These are phyloP conservation scores for Motacilla tschutschensis DNA, from an alignment of 2,113 vertebrate genomes.

Conservation along the genomic window DNA sequence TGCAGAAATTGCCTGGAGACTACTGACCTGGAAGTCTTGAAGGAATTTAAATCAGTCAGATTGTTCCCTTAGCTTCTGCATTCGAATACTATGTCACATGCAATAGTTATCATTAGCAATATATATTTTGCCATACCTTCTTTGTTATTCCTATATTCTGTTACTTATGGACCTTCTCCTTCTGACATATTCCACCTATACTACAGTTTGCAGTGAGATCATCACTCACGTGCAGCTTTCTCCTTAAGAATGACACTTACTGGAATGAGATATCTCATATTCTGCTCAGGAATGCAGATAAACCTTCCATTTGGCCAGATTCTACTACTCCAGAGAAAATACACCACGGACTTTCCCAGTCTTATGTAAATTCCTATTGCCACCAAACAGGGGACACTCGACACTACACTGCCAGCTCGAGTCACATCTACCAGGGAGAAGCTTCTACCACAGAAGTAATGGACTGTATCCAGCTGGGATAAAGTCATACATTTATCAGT, in stretches of 20 bases:
- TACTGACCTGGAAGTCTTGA: background rate
- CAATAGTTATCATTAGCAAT: background rate
- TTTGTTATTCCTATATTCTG: background rate
- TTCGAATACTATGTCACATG: background rate
- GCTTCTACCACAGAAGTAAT: background rate
- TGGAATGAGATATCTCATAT: background rate
- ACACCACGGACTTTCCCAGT: background rate
- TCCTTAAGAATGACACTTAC: background rate
- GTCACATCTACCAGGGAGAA: background rate
- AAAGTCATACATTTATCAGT: background rate
- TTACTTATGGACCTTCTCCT: background rate
- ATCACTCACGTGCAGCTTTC: background rate
- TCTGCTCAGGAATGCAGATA: background rate
- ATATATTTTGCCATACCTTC: background rate
- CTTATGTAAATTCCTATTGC: accelerated
- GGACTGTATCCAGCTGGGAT: background rate
- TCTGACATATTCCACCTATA: background rate
- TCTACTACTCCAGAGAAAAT: background rate
- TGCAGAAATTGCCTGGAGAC: background rate
- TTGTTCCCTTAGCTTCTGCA: background rate
- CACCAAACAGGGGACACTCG: background rate
- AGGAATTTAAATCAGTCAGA: background rate
- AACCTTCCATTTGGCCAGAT: background rate
- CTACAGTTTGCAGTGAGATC: background rate
- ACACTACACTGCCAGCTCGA: background rate